These are phyloP conservation scores for Haliclystus octoradiatus DNA, from an alignment of 30 jellyfish, hydroid and myxozoan species.

Conservation along the genomic window DNA sequence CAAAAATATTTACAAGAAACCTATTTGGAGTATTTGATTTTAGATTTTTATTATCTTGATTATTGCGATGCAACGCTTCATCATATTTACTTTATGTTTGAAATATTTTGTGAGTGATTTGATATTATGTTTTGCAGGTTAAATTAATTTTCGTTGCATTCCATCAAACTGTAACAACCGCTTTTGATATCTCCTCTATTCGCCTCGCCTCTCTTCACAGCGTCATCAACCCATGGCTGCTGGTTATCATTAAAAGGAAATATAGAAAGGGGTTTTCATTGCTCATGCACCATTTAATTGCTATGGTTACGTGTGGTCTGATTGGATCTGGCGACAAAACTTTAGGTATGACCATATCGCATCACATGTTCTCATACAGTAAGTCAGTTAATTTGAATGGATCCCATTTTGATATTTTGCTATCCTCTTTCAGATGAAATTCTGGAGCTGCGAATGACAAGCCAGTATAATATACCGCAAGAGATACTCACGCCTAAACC, in stretches of 20 bases:
- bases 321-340: constrained; percentile 23
- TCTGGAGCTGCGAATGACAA: background rate
- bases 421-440: background rate
- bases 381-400: no score
- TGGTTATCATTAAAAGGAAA: constrained; percentile 48
- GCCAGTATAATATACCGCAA: background rate
- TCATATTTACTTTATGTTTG: no score
- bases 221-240: constrained; percentile 69
- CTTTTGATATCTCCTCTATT: constrained; percentile 37
- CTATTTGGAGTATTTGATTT: no score
- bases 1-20: no score
- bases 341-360: constrained; percentile 33
- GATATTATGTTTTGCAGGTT: constrained; percentile 6
- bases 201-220: constrained; percentile 73
- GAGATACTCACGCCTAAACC: background rate
- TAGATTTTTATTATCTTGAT: no score
- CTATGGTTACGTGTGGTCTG: constrained; percentile 24
- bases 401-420: no score
- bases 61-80: no score
- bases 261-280: constrained; percentile 37
- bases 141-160: constrained; percentile 16
- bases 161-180: constrained; percentile 19
- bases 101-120: no score
- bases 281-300: constrained; percentile 1
- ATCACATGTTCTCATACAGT: no score